Conservation (phyloP, 2,113 vertebrate species). For the Triplophysa siluroides region DNA sequence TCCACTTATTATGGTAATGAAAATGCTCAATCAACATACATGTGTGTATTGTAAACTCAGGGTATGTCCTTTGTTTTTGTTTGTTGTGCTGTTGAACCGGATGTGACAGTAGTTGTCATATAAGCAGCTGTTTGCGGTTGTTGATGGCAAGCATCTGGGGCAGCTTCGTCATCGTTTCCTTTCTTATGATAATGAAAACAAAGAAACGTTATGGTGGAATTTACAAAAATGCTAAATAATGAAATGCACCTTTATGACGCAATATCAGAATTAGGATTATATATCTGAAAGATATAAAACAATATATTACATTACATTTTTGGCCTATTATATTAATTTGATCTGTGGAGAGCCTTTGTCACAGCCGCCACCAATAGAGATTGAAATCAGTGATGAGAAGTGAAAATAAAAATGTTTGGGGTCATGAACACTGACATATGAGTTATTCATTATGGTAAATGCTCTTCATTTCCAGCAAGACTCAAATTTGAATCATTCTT, state of each 20-base stretch:
- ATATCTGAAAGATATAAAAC: too few relatives aligned
- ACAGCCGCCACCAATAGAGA: too few relatives aligned
- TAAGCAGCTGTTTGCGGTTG: constrained; percentile 43
- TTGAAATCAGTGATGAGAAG: neutral
- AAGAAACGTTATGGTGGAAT: neutral
- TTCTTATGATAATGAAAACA: constrained; percentile 18
- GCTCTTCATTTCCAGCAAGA: neutral
- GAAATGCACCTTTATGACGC: neutral
- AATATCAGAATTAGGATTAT: neutral
- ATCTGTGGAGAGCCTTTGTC: too few relatives aligned
- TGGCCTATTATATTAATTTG: too few relatives aligned
- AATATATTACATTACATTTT: too few relatives aligned
- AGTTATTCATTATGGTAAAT: constrained; percentile 1
- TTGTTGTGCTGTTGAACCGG: constrained; percentile 38
- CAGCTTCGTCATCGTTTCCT: constrained; percentile 45
- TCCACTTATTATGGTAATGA: neutral
- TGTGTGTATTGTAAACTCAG: neutral
- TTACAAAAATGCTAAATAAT: neutral
- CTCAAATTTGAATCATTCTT: neutral
- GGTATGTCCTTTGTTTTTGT: constrained; percentile 37
- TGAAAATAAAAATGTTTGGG: too few relatives aligned
- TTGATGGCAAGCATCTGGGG: constrained; percentile 12
- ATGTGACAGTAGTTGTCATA: constrained; percentile 36
- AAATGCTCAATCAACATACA: neutral
- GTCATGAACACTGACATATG: neutral